Conservation (phyloP, 2,113 vertebrate genomes). For the Neogobius melanostomus region DNA sequence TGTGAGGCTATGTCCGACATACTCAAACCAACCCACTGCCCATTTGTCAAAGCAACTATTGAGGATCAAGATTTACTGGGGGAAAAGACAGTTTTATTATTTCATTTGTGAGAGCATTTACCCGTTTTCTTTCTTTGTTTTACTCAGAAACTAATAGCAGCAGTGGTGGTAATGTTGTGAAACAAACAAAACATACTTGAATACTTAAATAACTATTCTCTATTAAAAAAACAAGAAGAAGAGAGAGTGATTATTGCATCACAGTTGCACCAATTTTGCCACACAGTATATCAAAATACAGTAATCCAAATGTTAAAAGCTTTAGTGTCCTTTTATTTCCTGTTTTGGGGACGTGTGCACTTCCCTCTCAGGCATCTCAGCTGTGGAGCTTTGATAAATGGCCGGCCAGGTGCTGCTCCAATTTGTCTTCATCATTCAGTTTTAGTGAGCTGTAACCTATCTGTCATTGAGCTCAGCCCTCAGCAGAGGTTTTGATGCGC, state of each 20-base stretch:
- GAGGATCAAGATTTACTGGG: slow-evolving; percentile 67
- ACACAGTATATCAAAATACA: no score
- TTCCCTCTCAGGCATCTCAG: slow-evolving; percentile 73
- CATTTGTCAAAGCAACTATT: slow-evolving; percentile 85
- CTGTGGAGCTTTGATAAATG: slow-evolving; percentile 82
- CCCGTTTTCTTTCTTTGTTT: slow-evolving; percentile 2
- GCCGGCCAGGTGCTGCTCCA: slow-evolving; percentile 83
- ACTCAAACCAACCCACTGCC: slow-evolving; percentile 75
- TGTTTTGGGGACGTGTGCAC: slow-evolving; percentile 67
- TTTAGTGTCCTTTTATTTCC: slow-evolving; percentile 25
- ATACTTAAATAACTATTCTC: no score
- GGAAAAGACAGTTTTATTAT: background rate
- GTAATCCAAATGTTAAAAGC: no score
- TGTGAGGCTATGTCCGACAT: slow-evolving; percentile 73
- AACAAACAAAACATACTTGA: no score
- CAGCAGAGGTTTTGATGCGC: slow-evolving; percentile 63
- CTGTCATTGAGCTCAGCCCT: slow-evolving; percentile 77
- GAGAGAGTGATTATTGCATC: no score
- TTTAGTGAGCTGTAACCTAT: slow-evolving; percentile 72
- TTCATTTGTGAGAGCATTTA: background rate
- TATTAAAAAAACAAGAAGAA: no score
- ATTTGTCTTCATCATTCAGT: slow-evolving; percentile 87
- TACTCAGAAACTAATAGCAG: no score
- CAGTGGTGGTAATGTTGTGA: no score
- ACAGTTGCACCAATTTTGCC: no score